These are phyloP conservation scores for Papilio polytes DNA, from an alignment of 1,140 invertebrate species.

Conservation along the genomic window DNA sequence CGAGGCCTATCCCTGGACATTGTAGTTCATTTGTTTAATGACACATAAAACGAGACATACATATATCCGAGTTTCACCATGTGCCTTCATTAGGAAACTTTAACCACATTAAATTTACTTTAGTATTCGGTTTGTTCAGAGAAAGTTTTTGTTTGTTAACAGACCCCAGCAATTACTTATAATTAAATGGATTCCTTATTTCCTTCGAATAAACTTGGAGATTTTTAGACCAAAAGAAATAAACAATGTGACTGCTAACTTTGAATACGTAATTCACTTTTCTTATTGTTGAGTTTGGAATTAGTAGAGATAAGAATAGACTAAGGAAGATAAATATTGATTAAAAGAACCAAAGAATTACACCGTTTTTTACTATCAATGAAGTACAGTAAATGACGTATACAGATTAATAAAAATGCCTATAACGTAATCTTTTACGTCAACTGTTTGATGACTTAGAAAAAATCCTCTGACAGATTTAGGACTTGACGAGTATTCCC, in stretches of 20 bases:
- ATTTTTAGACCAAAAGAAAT: not conserved
- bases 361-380: no score
- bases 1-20: not conserved
- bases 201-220: not conserved
- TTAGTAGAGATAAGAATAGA: no score
- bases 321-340: no score
- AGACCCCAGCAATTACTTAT: constrained; percentile 11
- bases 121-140: not conserved
- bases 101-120: constrained; percentile 24
- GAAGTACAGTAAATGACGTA: no score
- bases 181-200: not conserved
- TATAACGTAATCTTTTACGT: no score
- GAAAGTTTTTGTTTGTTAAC: constrained; percentile 8
- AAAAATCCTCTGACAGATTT: no score
- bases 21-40: constrained; percentile 16
- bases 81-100: constrained; percentile 15
- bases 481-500: no score
- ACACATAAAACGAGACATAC: constrained; percentile 1
- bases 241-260: not conserved
- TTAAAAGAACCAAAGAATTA: no score
- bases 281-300: no score
- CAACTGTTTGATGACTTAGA: no score
- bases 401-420: no score
- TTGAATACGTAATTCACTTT: no score
- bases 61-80: not conserved